These are phyloP conservation scores for Gasteruption jaculator DNA, from an alignment of 2,888 invertebrate species.

Conservation along the genomic window DNA sequence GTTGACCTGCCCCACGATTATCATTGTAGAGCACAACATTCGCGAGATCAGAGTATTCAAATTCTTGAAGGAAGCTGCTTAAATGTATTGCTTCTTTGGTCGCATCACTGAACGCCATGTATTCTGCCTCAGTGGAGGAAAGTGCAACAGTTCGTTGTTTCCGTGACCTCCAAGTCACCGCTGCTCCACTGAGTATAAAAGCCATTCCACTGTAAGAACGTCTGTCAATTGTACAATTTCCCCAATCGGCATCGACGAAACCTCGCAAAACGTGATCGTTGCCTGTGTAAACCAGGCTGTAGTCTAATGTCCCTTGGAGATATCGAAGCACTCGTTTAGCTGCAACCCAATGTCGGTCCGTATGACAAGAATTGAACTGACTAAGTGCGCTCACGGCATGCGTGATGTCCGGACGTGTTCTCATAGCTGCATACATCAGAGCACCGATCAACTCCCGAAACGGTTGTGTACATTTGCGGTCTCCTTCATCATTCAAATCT, in stretches of 20 bases:
- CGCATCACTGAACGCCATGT: slow-evolving; percentile 4
- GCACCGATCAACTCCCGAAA: slow-evolving; percentile 13
- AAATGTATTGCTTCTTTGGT: slow-evolving; percentile 9
- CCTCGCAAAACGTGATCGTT: slow-evolving; percentile 13
- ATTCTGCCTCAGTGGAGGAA: slow-evolving; percentile 1
- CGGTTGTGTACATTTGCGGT: background rate
- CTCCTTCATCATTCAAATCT: background rate
- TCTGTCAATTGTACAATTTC: slow-evolving; percentile 15
- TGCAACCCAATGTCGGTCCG: slow-evolving; percentile 14
- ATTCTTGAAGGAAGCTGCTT: slow-evolving; percentile 2
- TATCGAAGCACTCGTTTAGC: slow-evolving; percentile 17
- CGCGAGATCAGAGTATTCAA: background rate
- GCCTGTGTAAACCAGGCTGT: background rate
- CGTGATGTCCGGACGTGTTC: slow-evolving; percentile 20
- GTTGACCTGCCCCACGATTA: slow-evolving; percentile 9
- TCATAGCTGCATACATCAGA: slow-evolving; percentile 17
- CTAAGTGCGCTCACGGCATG: slow-evolving; percentile 12
- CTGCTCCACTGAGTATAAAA: slow-evolving; percentile 6
- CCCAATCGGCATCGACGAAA: slow-evolving; percentile 32
- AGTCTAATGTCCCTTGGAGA: slow-evolving; percentile 10
- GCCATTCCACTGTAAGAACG: slow-evolving; percentile 21
- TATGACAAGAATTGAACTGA: slow-evolving; percentile 13
- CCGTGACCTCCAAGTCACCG: slow-evolving; percentile 7
- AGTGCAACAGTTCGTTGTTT: slow-evolving; percentile 12
- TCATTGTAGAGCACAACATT: slow-evolving; percentile 3